These are phyloP conservation scores for Rhyzopertha dominica DNA, from an alignment of 1,140 invertebrate genomes.

Conservation along the genomic window DNA sequence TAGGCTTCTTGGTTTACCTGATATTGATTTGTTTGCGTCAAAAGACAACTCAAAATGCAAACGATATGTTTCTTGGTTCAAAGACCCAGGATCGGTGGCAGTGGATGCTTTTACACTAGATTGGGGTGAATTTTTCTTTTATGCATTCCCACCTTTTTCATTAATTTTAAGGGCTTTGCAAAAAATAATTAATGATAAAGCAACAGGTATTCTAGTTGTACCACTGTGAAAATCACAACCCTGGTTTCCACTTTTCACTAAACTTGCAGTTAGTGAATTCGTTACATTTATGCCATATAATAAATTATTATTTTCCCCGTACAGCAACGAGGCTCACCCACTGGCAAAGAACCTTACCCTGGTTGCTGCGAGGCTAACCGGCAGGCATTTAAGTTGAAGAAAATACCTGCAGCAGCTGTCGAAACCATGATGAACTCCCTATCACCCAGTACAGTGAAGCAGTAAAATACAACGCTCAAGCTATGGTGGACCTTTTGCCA, in stretches of 20 bases:
- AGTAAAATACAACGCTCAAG: not conserved
- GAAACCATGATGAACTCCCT: not conserved
- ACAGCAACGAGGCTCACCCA: slow-evolving; percentile 21
- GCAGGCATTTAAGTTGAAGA: slow-evolving; percentile 6
- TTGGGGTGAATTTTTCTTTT: slow-evolving; percentile 28
- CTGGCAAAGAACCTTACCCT: slow-evolving; percentile 23
- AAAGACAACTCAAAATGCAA: slow-evolving; percentile 29
- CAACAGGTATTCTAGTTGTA: slow-evolving; percentile 30
- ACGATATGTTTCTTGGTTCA: slow-evolving; percentile 25
- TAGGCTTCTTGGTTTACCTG: slow-evolving; percentile 16
- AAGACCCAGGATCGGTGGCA: slow-evolving; percentile 17
- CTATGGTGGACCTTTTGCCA: no score
- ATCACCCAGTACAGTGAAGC: not conserved
- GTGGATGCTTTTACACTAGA: slow-evolving; percentile 29
- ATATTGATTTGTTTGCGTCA: slow-evolving; percentile 29
- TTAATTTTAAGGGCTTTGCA: slow-evolving; percentile 24
- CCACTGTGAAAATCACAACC: slow-evolving; percentile 38
- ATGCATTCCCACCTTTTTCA: slow-evolving; percentile 36
- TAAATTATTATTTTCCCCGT: slow-evolving; percentile 16
- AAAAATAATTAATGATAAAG: slow-evolving; percentile 29
- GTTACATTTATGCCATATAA: slow-evolving; percentile 15
- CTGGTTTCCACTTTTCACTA: slow-evolving; percentile 32
- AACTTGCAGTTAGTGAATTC: slow-evolving; percentile 5
- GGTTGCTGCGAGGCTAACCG: slow-evolving; percentile 29
- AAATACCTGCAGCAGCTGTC: not conserved